Percentiles rank a stretch among this genome's conserved stretches.
Evolutionary conservation across 2,888 invertebrate species (phyloP).

Genomic region (Netelia melanura): DNA sequence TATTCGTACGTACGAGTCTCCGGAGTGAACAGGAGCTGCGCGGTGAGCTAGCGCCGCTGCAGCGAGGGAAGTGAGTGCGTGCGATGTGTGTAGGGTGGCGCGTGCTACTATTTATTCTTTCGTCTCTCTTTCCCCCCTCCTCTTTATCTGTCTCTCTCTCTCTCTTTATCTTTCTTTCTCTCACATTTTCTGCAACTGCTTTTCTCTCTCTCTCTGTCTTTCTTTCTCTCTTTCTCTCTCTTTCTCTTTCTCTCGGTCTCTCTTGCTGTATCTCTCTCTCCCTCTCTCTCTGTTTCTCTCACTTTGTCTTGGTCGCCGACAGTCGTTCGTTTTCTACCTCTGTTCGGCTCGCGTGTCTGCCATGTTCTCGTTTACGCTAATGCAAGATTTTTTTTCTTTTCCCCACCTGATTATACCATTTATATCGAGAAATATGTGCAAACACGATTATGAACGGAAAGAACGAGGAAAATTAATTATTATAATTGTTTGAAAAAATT

Average conservation of each 20-base stretch:
- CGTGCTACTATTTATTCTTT: slow-evolving; percentile 64
- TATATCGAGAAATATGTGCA: background rate
- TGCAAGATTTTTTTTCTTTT: background rate
- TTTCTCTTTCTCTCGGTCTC: too few species aligned
- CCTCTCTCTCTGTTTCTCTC: too few species aligned
- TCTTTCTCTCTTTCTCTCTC: background rate
- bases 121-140: slow-evolving; percentile 7
- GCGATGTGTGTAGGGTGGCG: slow-evolving; percentile 45
- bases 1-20: slow-evolving; percentile 48
- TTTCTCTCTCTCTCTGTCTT: background rate
- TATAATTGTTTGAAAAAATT: background rate
- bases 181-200: background rate
- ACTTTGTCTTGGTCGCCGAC: background rate
- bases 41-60: slow-evolving; percentile 17
- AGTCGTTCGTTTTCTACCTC: slow-evolving; percentile 29
- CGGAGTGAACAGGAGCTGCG: slow-evolving; percentile 27
- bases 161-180: slow-evolving; percentile 8
- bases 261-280: too few species aligned
- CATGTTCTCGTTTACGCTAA: slow-evolving; percentile 3
- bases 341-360: slow-evolving; percentile 25
- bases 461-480: background rate
- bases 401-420: background rate
- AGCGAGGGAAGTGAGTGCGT: slow-evolving; percentile 46
- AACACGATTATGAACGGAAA: background rate
- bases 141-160: background rate